Evolutionary conservation across 2,888 invertebrate genomes (phyloP), one percentile per base, ranked within the genome.

Genomic region (Morpho deidamia): DNA sequence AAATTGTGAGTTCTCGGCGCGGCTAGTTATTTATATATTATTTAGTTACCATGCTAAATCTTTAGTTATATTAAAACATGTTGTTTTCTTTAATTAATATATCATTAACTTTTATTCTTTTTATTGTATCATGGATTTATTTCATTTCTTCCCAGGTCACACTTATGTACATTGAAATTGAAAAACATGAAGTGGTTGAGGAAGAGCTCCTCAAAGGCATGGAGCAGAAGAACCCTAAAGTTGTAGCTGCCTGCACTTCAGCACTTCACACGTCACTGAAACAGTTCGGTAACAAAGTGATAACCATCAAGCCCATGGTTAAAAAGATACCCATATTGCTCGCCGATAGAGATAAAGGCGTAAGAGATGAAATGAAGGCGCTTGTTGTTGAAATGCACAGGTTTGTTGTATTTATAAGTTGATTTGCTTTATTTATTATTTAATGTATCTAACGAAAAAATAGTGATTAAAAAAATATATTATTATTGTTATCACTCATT

Each of bases 211-310:
- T 97, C 12, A 98, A 98, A 85, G 99, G 99, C 37, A 94, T 97
- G 87, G 96, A 97, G 43, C 96, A 96, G 67, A 99, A 99, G 81
- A 98, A 98, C 81, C 99, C 99, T 0, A 99, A 98, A 88, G 96
- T 97, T 57, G 96, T 97, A 0, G 90, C 95, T 0, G 97, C 95
- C 0, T 97, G 97, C 76, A 91, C 96, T 2, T 90, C 93, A 7
- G 92, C 95, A 0, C 81, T 95, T 7, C 94, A 95, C 23, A 91
- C 93, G 42, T 95, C 96, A 0, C 81, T 99, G 32, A 94, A 94
- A 66, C 96, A 96, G 77, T 99, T 98, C 83, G 99, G 99, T 0
- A 93, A 95, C 51, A 98, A 98, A 90, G 95, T 98, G 3, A 92
- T 99, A 10, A 93, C 92, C 1, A 92, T 97, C 12, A 99, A 98